Conservation (phyloP, 1,140 invertebrate genomes). For the Habropoda laboriosa region DNA sequence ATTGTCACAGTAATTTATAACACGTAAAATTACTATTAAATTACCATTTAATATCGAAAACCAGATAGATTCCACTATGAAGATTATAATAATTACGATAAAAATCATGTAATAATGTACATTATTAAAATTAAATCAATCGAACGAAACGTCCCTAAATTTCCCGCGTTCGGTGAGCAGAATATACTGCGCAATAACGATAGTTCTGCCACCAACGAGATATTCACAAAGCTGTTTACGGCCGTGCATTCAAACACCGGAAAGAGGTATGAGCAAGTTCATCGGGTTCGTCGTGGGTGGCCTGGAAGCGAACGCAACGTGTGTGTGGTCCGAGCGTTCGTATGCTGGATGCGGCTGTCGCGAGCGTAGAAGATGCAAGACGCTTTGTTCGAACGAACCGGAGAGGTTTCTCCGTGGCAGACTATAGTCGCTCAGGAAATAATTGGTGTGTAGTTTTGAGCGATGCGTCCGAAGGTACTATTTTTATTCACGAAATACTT, state of each 20-base stretch:
- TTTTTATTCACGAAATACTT: constrained; percentile 2
- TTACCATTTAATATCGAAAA: background rate
- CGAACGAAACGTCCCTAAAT: background rate
- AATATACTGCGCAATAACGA: background rate
- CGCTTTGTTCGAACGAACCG: constrained; percentile 59
- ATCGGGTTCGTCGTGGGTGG: constrained; percentile 72
- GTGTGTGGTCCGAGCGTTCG: constrained; percentile 70
- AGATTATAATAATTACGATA: background rate
- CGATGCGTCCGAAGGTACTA: constrained; percentile 39
- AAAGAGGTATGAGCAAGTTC: constrained; percentile 56
- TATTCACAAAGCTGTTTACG: constrained; percentile 39
- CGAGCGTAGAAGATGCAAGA: constrained; percentile 66
- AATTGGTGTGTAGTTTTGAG: constrained; percentile 23
- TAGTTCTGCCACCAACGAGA: constrained; percentile 33
- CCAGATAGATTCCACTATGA: background rate
- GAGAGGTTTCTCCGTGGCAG: constrained; percentile 46
- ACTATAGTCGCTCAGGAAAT: background rate
- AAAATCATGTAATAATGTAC: background rate
- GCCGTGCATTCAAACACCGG: constrained; percentile 57
- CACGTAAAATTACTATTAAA: background rate
- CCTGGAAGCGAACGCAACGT: constrained; percentile 49
- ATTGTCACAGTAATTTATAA: no score
- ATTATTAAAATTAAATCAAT: background rate
- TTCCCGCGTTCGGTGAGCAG: background rate
- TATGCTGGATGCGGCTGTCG: constrained; percentile 62